Percentiles rank a stretch among this genome's conserved stretches.
Evolutionary conservation across 2,888 invertebrate species (phyloP).

Genomic region (Cybosia mesomella): DNA sequence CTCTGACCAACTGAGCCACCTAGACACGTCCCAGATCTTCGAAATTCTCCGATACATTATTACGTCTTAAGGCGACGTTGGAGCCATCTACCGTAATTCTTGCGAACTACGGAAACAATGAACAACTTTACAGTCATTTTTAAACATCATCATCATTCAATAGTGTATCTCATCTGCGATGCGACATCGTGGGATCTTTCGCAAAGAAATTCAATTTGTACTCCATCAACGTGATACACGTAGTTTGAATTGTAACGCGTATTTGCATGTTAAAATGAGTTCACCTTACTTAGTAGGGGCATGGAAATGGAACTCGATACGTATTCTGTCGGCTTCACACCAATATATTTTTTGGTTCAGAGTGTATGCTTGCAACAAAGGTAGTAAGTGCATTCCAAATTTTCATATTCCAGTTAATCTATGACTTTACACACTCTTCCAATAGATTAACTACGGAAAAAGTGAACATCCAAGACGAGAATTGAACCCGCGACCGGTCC

Average conservation of each 20-base stretch:
- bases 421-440: no score
- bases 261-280: slow-evolving; percentile 73
- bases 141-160: slow-evolving; percentile 6
- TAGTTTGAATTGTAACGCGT: slow-evolving; percentile 54
- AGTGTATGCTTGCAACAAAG: neutral
- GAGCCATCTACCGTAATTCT: no score
- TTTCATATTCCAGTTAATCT: no score
- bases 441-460: no score
- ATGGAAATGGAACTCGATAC: slow-evolving; percentile 30
- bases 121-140: no score
- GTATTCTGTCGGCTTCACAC: slow-evolving; percentile 18
- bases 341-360: slow-evolving; percentile 13
- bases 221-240: slow-evolving; percentile 61
- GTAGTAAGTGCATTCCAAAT: neutral
- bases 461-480: no score
- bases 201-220: slow-evolving; percentile 66
- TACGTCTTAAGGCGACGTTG: no score
- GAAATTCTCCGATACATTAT: no score
- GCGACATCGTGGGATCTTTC: slow-evolving; percentile 43
- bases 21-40: no score
- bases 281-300: slow-evolving; percentile 39
- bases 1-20: no score
- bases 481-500: no score
- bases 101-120: no score
- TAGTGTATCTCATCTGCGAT: slow-evolving; percentile 25